Percentiles rank a stretch among this genome's conserved stretches.
phyloP scores from a whole-genome alignment of 2,888 invertebrate species.

The Nudaria mundana region DNA sequence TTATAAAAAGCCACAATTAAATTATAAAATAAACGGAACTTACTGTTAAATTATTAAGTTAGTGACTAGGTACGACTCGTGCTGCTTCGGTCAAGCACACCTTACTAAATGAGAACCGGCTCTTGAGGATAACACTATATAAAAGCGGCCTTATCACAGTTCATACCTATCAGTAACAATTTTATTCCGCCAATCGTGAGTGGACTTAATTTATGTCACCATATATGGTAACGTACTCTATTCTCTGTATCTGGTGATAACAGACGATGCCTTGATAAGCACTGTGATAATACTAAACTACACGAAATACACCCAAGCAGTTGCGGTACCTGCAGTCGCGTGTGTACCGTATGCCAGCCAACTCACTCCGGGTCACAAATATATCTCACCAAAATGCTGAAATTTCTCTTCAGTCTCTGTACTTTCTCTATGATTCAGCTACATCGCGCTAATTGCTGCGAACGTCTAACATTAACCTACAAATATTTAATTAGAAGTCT shows the following conservation, averaged over 20 bases:
- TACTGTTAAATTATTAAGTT: conserved; percentile 62
- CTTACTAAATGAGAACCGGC: conserved; percentile 65
- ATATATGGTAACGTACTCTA: conserved; percentile 86
- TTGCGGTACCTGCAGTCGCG: conserved; percentile 31
- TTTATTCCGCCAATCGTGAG: conserved; percentile 84
- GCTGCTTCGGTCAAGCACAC: conserved; percentile 64
- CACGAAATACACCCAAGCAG: conserved; percentile 17
- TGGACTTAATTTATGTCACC: conserved; percentile 84
- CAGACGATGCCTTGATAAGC: conserved; percentile 56
- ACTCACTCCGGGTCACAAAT: conserved; percentile 21
- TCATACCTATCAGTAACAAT: conserved; percentile 72
- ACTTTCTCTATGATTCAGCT: conserved; percentile 63
- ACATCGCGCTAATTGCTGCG: conserved; percentile 54
- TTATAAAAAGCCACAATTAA: conserved; percentile 20
- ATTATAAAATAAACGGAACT: conserved; percentile 47
- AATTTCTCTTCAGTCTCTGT: conserved; percentile 44
- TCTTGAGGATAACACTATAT: conserved; percentile 79
- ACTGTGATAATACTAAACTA: conserved; percentile 22
- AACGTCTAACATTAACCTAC: conserved; percentile 55
- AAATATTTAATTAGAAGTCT: conserved; percentile 53
- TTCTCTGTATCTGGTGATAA: conserved; percentile 59
- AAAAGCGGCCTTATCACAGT: conserved; percentile 77
- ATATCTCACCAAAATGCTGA: conserved; percentile 30
- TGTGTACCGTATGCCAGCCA: conserved; percentile 26
- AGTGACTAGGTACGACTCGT: conserved; percentile 63